Evolutionary conservation across 2,888 invertebrate species (phyloP).

Genomic region (Timema podura): DNA sequence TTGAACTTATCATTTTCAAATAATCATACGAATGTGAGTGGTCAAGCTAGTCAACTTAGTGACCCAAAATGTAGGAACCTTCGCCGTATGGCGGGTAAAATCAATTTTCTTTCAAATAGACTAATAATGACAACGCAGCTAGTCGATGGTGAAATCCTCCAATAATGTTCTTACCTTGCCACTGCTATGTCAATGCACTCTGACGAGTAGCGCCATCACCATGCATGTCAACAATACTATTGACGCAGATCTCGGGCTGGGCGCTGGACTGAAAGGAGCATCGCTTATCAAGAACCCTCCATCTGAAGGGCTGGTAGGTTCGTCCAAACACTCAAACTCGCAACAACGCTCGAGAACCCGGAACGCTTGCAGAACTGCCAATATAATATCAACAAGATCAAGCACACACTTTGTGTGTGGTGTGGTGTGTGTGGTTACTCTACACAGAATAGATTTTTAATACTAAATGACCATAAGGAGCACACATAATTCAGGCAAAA

Average conservation of each 20-base stretch:
- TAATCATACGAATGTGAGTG: too few species aligned
- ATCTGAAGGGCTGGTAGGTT: conserved; percentile 32
- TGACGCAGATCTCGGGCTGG: neutral
- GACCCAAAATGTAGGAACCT: too few species aligned
- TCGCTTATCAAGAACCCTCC: neutral
- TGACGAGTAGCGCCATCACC: conserved; percentile 12
- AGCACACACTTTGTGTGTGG: neutral
- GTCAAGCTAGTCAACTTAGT: too few species aligned
- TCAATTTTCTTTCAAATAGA: too few species aligned
- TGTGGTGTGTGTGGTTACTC: neutral
- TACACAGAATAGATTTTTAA: too few species aligned
- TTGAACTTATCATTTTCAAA: too few species aligned
- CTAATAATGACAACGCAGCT: too few species aligned
- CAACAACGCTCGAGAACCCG: conserved; percentile 81
- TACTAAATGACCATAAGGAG: too few species aligned
- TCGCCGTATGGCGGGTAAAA: too few species aligned
- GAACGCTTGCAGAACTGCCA: conserved; percentile 79
- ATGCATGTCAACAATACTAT: conserved; percentile 12
- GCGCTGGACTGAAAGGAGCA: neutral
- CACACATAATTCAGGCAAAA: too few species aligned
- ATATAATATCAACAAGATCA: conserved; percentile 31
- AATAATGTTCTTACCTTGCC: neutral
- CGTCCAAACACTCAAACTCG: conserved; percentile 81
- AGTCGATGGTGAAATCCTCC: too few species aligned
- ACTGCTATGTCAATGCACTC: neutral